phyloP scores from a whole-genome alignment of 2,888 invertebrate species.

The Pandemis cinnamomeana region DNA sequence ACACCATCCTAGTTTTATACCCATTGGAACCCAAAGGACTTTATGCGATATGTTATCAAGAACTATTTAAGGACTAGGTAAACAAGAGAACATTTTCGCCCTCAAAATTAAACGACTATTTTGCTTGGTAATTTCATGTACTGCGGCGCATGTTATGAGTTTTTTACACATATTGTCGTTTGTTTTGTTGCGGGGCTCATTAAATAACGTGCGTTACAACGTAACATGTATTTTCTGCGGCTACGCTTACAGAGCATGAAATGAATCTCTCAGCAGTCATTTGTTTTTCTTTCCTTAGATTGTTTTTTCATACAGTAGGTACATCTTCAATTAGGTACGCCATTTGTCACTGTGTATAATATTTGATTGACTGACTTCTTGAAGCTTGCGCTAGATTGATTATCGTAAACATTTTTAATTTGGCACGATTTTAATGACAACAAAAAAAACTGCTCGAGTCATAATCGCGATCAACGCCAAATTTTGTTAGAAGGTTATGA shows the following conservation, averaged over 20 bases:
- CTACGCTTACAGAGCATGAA: conserved; percentile 1
- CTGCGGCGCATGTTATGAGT: neutral
- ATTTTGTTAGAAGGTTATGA: neutral
- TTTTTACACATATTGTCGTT: neutral
- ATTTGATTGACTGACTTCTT: conserved; percentile 26
- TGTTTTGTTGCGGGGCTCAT: neutral
- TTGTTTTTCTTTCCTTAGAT: conserved; percentile 6
- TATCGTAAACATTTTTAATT: conserved; percentile 21
- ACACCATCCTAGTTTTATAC: neutral
- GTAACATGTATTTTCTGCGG: neutral
- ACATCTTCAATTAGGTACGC: neutral
- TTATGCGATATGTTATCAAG: neutral
- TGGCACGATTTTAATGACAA: conserved; percentile 7
- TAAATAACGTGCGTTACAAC: conserved; percentile 3
- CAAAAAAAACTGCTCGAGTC: neutral
- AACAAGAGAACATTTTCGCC: neutral
- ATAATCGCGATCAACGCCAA: neutral
- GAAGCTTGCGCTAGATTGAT: conserved; percentile 3
- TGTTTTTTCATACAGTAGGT: neutral
- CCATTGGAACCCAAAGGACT: neutral
- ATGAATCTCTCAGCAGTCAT: neutral
- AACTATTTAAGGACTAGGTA: neutral
- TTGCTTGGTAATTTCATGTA: neutral
- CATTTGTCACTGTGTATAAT: conserved; percentile 4
- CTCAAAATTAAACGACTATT: neutral